Conservation (phyloP, 2,888 invertebrate species). For the Fragum sueziense region DNA sequence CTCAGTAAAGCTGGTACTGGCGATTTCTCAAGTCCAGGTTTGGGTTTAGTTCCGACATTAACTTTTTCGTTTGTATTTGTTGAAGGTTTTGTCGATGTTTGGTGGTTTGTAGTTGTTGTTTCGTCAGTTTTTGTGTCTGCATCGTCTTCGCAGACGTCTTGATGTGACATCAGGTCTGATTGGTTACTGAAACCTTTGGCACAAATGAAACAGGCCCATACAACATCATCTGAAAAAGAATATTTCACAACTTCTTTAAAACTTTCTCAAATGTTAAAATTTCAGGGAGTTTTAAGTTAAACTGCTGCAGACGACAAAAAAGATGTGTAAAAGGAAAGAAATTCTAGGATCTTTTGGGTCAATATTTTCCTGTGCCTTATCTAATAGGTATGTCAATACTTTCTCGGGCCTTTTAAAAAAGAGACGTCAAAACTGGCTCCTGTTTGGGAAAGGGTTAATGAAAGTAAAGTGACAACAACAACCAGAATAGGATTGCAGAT, state of each 20-base stretch:
- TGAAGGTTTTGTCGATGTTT: neutral
- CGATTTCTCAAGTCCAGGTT: neutral
- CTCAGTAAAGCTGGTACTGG: constrained; percentile 50
- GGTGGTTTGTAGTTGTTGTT: neutral
- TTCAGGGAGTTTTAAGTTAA: no score
- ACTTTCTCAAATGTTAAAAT: no score
- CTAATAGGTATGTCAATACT: no score
- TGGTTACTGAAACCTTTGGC: constrained; percentile 58
- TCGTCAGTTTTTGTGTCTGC: neutral
- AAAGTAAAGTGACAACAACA: no score
- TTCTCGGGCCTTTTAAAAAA: no score
- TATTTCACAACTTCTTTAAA: neutral
- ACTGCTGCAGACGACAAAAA: no score
- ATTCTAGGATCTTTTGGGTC: no score
- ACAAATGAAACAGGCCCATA: constrained; percentile 61
- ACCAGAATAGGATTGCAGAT: no score
- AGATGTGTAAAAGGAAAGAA: no score
- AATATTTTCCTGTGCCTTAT: no score
- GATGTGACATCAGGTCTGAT: constrained; percentile 50
- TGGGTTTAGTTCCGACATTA: neutral
- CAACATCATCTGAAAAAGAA: constrained; percentile 56
- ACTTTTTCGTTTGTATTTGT: neutral
- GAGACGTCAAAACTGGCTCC: no score
- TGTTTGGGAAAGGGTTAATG: no score
- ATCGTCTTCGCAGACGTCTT: constrained; percentile 49